phyloP scores from a whole-genome alignment of 2,113 vertebrate genomes.

The Verasper variegatus region DNA sequence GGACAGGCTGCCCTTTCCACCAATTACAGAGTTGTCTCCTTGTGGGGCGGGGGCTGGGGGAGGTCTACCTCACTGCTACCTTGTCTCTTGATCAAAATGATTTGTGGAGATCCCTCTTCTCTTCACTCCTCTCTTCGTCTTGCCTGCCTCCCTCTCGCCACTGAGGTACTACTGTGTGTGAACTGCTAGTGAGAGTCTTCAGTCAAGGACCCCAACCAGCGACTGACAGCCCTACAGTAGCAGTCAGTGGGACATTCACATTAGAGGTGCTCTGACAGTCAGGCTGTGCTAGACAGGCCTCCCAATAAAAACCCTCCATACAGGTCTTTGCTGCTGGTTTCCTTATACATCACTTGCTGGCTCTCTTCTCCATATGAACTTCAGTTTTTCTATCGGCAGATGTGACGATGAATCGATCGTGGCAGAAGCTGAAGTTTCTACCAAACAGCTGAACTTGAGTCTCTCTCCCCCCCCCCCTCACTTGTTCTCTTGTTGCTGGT shows the following conservation, averaged over 20 bases:
- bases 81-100: slow-evolving; percentile 81
- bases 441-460: slow-evolving; percentile 56
- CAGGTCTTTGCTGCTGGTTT: slow-evolving; percentile 52
- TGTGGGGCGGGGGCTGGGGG: slow-evolving; percentile 71
- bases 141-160: slow-evolving; percentile 43
- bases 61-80: slow-evolving; percentile 73
- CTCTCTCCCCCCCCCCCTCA: not conserved
- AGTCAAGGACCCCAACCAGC: slow-evolving; percentile 66
- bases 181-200: slow-evolving; percentile 68
- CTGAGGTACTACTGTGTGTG: slow-evolving; percentile 64
- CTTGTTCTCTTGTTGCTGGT: slow-evolving; percentile 45
- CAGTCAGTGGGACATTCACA: slow-evolving; percentile 70
- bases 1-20: slow-evolving; percentile 83
- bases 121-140: slow-evolving; percentile 51
- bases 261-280: slow-evolving; percentile 70
- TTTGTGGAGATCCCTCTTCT: slow-evolving; percentile 73
- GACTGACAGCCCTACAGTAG: slow-evolving; percentile 68
- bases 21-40: slow-evolving; percentile 82
- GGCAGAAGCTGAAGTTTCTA: slow-evolving; percentile 57
- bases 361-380: slow-evolving; percentile 50
- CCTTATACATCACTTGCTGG: slow-evolving; percentile 45
- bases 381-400: slow-evolving; percentile 23
- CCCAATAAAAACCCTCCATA: slow-evolving; percentile 53
- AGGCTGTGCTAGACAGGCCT: slow-evolving; percentile 55
- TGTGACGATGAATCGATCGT: slow-evolving; percentile 44